phyloP scores from a whole-genome alignment of 2,888 invertebrate genomes.

The Sisyra terminalis region DNA sequence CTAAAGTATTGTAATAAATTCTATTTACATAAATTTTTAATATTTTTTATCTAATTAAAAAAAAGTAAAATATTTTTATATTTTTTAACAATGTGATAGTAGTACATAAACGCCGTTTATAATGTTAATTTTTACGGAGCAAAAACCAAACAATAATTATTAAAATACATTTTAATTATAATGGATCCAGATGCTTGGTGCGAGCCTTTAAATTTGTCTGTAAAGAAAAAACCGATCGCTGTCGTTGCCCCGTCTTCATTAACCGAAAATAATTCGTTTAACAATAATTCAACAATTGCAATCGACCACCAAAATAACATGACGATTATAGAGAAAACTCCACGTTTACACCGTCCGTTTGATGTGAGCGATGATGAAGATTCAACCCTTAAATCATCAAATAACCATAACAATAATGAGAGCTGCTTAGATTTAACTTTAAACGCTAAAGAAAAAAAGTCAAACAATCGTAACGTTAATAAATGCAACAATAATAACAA shows the following conservation, averaged over 20 bases:
- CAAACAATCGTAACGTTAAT: constrained; percentile 2
- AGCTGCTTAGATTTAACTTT: constrained; percentile 7
- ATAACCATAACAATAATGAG: constrained; percentile 8
- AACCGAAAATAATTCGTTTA: constrained; percentile 8
- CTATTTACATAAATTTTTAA: constrained; percentile 1
- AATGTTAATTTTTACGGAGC: background rate
- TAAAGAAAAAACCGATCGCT: constrained; percentile 33
- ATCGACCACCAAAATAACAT: constrained; percentile 15
- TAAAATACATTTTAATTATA: constrained; percentile 3
- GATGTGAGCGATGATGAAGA: constrained; percentile 13
- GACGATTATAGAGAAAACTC: constrained; percentile 11
- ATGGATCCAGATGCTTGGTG: constrained; percentile 15
- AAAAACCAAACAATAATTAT: background rate
- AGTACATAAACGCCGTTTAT: background rate
- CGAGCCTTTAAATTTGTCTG: constrained; percentile 31
- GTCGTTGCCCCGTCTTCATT: constrained; percentile 32
- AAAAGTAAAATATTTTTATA: background rate
- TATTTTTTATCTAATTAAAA: background rate
- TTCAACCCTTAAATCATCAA: constrained; percentile 2
- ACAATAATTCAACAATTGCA: background rate
- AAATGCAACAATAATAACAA: constrained; percentile 15
- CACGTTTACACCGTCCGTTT: constrained; percentile 10
- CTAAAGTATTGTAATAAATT: background rate
- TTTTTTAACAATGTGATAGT: background rate
- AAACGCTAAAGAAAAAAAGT: background rate